These are phyloP conservation scores for Chascanopsetta lugubris DNA, from an alignment of 2,113 vertebrate genomes.

Conservation along the genomic window DNA sequence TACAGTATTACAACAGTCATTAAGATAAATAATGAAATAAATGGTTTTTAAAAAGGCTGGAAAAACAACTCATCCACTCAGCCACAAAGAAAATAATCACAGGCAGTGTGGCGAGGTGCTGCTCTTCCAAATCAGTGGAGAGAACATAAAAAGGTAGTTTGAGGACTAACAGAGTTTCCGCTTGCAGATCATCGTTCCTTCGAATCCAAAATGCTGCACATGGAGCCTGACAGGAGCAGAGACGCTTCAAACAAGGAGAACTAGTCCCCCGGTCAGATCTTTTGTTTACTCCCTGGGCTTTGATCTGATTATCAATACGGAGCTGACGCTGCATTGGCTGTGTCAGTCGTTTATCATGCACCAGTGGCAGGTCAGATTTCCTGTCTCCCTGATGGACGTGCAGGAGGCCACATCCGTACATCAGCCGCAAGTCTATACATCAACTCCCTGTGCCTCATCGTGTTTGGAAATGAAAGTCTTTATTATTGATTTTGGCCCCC, in stretches of 20 bases:
- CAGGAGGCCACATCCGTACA: constrained; percentile 27
- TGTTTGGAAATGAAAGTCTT: constrained; percentile 75
- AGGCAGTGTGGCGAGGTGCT: background rate
- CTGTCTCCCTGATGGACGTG: constrained; percentile 51
- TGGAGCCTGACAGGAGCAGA: constrained; percentile 5
- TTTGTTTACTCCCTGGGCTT: constrained; percentile 34
- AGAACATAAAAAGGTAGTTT: too few relatives aligned
- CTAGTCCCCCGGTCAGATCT: constrained; percentile 2
- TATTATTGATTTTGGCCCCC: constrained; percentile 74
- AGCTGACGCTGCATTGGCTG: constrained; percentile 28
- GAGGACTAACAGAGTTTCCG: background rate
- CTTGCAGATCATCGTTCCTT: background rate
- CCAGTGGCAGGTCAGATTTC: constrained; percentile 44
- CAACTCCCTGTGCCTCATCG: constrained; percentile 54
- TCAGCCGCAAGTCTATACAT: constrained; percentile 50
- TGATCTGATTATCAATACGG: constrained; percentile 55
- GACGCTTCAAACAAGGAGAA: background rate
- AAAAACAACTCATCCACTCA: background rate
- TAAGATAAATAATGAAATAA: constrained; percentile 21
- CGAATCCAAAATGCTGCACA: background rate
- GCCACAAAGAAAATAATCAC: background rate
- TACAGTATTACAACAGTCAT: constrained; percentile 4
- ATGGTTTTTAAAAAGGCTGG: constrained; percentile 1
- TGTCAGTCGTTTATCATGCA: constrained; percentile 51
- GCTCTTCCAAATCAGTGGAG: background rate